Percentiles rank a stretch among this genome's conserved stretches.
Evolutionary conservation across 2,888 invertebrate genomes (phyloP).

Genomic region (Nemoura dubitans): DNA sequence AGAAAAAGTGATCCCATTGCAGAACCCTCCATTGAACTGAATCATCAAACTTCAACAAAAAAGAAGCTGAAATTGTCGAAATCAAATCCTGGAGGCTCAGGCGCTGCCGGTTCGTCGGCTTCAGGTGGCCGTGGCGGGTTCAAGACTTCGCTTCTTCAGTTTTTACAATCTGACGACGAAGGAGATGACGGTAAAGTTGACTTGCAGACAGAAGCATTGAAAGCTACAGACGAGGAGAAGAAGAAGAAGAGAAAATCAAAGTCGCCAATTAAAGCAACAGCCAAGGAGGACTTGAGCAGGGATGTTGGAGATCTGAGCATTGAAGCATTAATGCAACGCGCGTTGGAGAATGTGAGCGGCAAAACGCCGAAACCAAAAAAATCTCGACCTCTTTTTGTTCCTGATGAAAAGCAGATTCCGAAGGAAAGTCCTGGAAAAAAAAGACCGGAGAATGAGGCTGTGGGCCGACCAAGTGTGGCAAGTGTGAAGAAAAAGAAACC

Average conservation of each 20-base stretch:
- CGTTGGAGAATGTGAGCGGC: not conserved
- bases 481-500: too few relatives aligned
- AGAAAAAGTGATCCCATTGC: conserved; percentile 1
- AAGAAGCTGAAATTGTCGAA: not conserved
- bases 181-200: not conserved
- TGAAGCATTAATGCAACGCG: not conserved
- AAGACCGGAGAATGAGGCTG: too few relatives aligned
- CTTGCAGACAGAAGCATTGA: conserved; percentile 22
- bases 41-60: not conserved
- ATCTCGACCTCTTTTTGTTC: too few relatives aligned
- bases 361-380: not conserved
- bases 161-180: not conserved
- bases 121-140: too few relatives aligned
- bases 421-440: not conserved
- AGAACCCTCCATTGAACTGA: not conserved
- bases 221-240: not conserved
- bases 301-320: not conserved
- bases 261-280: not conserved
- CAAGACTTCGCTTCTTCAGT: too few relatives aligned
- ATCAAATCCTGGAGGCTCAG: not conserved
- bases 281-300: not conserved
- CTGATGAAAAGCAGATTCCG: not conserved
- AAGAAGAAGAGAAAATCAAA: not conserved
- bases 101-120: not conserved
- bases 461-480: too few relatives aligned